Evolutionary conservation across 92 coral and sea anemone species (phyloP), one percentile per base, ranked within the genome.

Genomic region (Umimayanthus chanpuru): DNA sequence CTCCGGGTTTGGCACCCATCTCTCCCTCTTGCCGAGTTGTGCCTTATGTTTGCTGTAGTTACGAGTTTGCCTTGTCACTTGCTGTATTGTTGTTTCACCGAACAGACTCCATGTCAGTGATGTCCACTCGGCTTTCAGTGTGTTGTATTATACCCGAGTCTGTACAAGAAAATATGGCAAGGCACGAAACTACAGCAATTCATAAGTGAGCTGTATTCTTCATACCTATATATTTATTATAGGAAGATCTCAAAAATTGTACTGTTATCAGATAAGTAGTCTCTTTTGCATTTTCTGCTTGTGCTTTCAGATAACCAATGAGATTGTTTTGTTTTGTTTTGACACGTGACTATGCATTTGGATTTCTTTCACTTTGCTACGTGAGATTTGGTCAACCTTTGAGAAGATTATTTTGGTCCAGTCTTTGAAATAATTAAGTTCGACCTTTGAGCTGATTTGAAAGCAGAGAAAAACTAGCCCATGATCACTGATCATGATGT

Each of bases 11-110:
- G 87, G 66, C 41, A 23, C 78, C 61, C 58, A 32, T 28, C 67
- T 70, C 87, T 68, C 61, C 87, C 87, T 83, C 32, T 15, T 29
- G 28, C 87, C 47, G 79, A 83, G 41, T 76, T 83, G 30, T 71
- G 65, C 58, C 9, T 61, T 64, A 55, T 64, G 23, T 25, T 36
- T 80, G 43, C 40, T 64, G 28, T 11, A 32, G 74, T 38, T 38
- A 21, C 36, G 71, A 38, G 67, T 53, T 50, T 32, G 25, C 43
- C 82, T n/a, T 78, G 41, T 78, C 38, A 78, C n/a, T 32, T 32
- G 26, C 0, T 61, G 7, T 20, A 18, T 18, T 61, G 2, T 20
- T 6, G 26, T 61, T 61, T 23, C 25, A 6, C 25, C 6, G 21
- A 18, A 5, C 26, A 4, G 26, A 21, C 25, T 8, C 68, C 6